phyloP scores from a whole-genome alignment of 2,888 invertebrate species.

The Lottia gigantea region DNA sequence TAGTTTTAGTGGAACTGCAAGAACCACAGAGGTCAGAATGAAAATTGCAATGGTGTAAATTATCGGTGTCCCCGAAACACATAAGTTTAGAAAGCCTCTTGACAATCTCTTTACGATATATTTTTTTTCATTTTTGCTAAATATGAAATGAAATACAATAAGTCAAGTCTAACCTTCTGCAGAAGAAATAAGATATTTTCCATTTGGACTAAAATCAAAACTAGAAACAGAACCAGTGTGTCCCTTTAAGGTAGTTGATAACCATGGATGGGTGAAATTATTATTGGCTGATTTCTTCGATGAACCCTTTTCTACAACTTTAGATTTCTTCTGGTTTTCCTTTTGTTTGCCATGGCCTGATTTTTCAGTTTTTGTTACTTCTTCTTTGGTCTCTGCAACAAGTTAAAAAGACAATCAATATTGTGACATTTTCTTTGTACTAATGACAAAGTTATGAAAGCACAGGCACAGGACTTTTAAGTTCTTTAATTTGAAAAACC shows the following conservation, averaged over 20 bases:
- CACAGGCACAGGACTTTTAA: too few species aligned
- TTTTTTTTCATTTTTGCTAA: too few species aligned
- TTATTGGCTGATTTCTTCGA: constrained; percentile 39
- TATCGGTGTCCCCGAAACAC: too few species aligned
- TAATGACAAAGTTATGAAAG: too few species aligned
- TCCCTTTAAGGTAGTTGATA: constrained; percentile 83
- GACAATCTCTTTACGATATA: too few species aligned
- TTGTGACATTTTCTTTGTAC: too few species aligned
- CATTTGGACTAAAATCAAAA: constrained; percentile 85
- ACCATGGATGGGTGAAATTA: constrained; percentile 80
- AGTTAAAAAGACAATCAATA: not conserved
- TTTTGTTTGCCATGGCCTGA: not conserved
- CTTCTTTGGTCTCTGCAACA: constrained; percentile 7
- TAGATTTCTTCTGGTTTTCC: constrained; percentile 23
- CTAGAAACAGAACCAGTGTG: constrained; percentile 80
- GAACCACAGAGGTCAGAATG: too few species aligned
- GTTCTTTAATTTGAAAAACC: too few species aligned
- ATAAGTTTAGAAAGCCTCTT: too few species aligned
- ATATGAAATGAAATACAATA: not conserved
- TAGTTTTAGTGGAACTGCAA: too few species aligned
- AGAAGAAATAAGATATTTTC: constrained; percentile 85
- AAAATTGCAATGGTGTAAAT: too few species aligned
- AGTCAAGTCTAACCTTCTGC: constrained; percentile 79
- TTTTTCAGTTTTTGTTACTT: constrained; percentile 19
- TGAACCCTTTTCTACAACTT: constrained; percentile 27